A percentile compares a stretch with the other conserved stretches of the same genome.
Evolutionary conservation across 2,888 invertebrate species (phyloP).

Genomic region (Aricia artaxerxes): DNA sequence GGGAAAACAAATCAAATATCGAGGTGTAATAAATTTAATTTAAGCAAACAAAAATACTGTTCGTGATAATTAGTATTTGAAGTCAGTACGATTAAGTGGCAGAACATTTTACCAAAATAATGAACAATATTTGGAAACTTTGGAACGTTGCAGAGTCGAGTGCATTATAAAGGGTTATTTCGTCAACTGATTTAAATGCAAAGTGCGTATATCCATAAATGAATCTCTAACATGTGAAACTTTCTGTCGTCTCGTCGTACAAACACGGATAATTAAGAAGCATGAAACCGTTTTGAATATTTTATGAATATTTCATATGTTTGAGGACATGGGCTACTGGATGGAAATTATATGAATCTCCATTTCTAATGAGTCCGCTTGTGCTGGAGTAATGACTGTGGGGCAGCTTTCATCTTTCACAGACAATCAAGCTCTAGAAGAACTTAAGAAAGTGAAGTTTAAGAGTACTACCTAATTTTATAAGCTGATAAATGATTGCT

Average conservation of each 20-base stretch:
- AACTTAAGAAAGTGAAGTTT: not conserved
- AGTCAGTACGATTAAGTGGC: not conserved
- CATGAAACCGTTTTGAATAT: slow-evolving; percentile 78
- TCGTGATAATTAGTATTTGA: too few species aligned
- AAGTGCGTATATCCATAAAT: slow-evolving; percentile 42
- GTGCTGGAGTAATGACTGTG: slow-evolving; percentile 36
- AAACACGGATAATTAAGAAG: slow-evolving; percentile 77
- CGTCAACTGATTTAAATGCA: slow-evolving; percentile 42
- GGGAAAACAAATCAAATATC: not conserved
- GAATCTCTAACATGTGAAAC: slow-evolving; percentile 55
- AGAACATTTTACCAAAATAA: not conserved
- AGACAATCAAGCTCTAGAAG: not conserved
- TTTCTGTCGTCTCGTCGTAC: slow-evolving; percentile 62
- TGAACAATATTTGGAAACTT: slow-evolving; percentile 2
- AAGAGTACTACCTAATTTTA: too few species aligned
- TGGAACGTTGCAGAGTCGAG: slow-evolving; percentile 31
- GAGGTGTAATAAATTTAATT: not conserved
- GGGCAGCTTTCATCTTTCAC: not conserved
- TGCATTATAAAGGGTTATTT: slow-evolving; percentile 36
- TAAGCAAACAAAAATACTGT: not conserved
- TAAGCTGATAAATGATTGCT: not conserved
- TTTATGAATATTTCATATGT: slow-evolving; percentile 77
- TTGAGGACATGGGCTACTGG: slow-evolving; percentile 72
- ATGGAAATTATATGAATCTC: slow-evolving; percentile 71
- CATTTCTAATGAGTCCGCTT: slow-evolving; percentile 71